Base-by-base conservation (phyloP, 2,113 vertebrate genomes). In the Heloderma charlesbogerti region DNA sequence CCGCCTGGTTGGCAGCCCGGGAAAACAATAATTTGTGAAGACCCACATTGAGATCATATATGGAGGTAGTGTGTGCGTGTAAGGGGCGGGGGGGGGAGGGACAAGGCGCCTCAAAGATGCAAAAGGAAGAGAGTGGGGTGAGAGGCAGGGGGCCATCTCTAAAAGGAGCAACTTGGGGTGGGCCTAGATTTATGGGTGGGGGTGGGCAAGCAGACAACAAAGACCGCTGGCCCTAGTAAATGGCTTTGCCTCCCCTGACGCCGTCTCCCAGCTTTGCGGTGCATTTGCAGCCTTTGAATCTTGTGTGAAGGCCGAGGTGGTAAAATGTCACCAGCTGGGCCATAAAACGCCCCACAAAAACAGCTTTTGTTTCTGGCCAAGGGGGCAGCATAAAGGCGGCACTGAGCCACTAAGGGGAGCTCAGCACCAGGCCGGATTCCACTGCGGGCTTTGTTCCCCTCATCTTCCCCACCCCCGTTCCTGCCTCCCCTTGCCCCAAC, bases 251-350 rank as follows among this genome's bases (percentile, higher is more conserved):
- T 3, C 9, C 22, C 31, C 40, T 5, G 3, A 7, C 0, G 20
- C 1, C 22, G 3, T 22, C 1, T 67, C 1, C 3, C 22, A 78
- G 93, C 92, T 96, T 92, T 93, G 89, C 3, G 8, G 88, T 86
- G 90, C 93, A 93, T 95, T 94, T 94, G 92, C 86, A 89, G 82
- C 95, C 94, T 96, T 96, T 96, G 93, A 96, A 92, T 94, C 91
- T 83, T 86, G 57, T 89, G 95, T 37, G 95, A 92, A 94, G 87
- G 93, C 95, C 93, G 95, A 95, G 94, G 94, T 94, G 94, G 95
- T 93, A 94, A 96, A 96, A 96, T 95, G 92, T 94, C 95, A 95
- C 95, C 94, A 90, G 96, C 95, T 95, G 95, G 95, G 91, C 91
- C 0, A 5, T 0, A 0, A 83, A 96, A 89, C 29, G 85, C 92